A percentile compares a stretch with the other conserved stretches of the same genome.
Conservation (phyloP, 2,888 invertebrate genomes). For the Rhimphoctona megacephalus region DNA sequence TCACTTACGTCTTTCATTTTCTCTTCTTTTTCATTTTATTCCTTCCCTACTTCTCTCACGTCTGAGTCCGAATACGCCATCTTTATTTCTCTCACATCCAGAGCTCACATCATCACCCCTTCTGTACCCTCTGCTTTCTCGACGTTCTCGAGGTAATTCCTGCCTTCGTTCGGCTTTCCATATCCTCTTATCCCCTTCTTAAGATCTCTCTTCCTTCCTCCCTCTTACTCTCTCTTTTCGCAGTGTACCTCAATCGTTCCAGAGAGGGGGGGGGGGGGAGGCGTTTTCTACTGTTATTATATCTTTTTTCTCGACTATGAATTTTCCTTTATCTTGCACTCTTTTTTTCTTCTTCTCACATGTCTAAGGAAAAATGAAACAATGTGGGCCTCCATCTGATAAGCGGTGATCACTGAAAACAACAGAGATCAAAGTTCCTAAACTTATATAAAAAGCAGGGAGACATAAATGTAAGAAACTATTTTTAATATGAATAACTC, state of each 20-base stretch:
- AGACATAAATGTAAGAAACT: neutral
- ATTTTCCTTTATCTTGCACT: neutral
- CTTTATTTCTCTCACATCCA: conserved; percentile 40
- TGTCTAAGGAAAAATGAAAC: neutral
- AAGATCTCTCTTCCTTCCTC: neutral
- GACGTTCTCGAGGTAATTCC: conserved; percentile 30
- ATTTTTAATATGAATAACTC: neutral
- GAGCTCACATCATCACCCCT: conserved; percentile 8
- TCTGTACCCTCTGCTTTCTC: conserved; percentile 34
- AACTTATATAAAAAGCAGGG: neutral
- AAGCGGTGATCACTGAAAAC: neutral
- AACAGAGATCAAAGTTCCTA: no score
- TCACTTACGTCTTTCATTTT: conserved; percentile 29
- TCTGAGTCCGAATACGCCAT: neutral
- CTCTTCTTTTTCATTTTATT: conserved; percentile 26
- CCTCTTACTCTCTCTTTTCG: neutral
- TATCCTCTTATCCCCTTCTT: neutral
- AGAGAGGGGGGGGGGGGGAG: neutral
- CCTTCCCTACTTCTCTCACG: conserved; percentile 37
- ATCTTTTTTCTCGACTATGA: neutral
- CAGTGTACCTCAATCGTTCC: neutral
- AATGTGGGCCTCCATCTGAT: neutral
- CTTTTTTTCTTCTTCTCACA: conserved; percentile 23
- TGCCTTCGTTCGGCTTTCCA: neutral
- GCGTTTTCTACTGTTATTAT: neutral